Base-by-base conservation (phyloP, 2,888 invertebrate species). In the Pachliopta kotzebuea region DNA sequence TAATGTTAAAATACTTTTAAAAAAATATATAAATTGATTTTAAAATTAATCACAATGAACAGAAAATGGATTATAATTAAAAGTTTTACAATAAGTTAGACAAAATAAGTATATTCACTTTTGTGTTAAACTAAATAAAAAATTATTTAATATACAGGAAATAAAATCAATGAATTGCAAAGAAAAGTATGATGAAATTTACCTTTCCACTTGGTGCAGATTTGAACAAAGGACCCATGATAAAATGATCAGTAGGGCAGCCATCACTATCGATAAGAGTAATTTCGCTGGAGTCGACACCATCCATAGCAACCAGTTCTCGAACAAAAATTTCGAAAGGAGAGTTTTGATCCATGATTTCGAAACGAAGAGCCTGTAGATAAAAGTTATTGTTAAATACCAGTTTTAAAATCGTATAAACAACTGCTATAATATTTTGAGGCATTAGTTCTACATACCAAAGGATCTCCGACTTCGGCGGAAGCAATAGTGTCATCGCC, bases 271-370 rank as follows among this genome's bases (percentile, higher is more conserved):
- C 98, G 83, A 98, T 97, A 66, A 98, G 94, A 65, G 97, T 95
- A 76, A 98, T 98, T 92, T 98, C 98, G 80, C 96, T 97, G 73
- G 96, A 96, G 84, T 98, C 98, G 59, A 96, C 95, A 60, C 98
- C 98, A 82, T 98, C 98, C 96, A 98, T 96, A 62, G 98, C 98
- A 65, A 98, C 97, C 78, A 98, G 93, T 88, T 98, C 98, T 69
- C 98, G 94, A 42, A 98, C 98, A 83, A 98, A 98, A 79, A 98
- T 98, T 90, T 98, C 98, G 91, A 97, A 98, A 37, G 98, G 98
- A 77, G 97, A 97, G 90, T 97, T 96, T 78, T 95, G 96, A 84
- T 98, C 98, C 85, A 97, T 93, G 77, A 98, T 98, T 90, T 98
- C 97, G 92, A 98, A 98, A 81, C 96, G 95, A 63, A 98, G 93